Evolutionary conservation across 2,797 vertebrate species (phyloP).

Genomic region (Chaetophractus vellerosus): DNA sequence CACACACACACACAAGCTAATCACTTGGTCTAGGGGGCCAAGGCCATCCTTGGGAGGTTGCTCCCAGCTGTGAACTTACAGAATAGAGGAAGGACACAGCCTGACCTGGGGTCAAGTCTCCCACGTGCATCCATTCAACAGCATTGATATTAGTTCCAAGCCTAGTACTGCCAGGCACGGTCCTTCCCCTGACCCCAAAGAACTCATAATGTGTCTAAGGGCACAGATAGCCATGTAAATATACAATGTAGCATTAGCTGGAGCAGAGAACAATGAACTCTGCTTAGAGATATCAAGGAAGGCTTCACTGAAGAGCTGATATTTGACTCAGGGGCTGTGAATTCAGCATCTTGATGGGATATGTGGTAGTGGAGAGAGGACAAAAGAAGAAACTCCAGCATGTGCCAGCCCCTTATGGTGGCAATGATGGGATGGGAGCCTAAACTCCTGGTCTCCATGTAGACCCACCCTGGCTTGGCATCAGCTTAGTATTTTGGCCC

Average conservation of each 20-base stretch:
- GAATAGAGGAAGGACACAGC: background rate
- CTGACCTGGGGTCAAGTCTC: background rate
- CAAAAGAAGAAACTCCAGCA: background rate
- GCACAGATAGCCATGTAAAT: background rate
- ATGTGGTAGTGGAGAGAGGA: background rate
- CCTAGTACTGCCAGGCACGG: background rate
- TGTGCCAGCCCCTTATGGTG: rapidly evolving
- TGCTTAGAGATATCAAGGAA: background rate
- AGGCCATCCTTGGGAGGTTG: background rate
- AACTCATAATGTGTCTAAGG: background rate
- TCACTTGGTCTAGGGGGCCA: background rate
- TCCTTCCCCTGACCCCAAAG: background rate
- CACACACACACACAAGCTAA: background rate
- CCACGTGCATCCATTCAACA: background rate
- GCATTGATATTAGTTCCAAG: background rate
- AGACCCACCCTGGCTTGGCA: background rate
- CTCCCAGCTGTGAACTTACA: background rate
- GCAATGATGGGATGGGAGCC: background rate
- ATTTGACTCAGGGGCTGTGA: background rate
- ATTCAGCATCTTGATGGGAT: background rate
- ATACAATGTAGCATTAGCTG: no score
- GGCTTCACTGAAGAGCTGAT: background rate
- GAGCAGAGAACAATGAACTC: background rate
- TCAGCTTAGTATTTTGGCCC: background rate
- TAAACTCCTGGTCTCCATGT: background rate